phyloP scores from a whole-genome alignment of 2,113 vertebrate species.

The Oncorhynchus keta region DNA sequence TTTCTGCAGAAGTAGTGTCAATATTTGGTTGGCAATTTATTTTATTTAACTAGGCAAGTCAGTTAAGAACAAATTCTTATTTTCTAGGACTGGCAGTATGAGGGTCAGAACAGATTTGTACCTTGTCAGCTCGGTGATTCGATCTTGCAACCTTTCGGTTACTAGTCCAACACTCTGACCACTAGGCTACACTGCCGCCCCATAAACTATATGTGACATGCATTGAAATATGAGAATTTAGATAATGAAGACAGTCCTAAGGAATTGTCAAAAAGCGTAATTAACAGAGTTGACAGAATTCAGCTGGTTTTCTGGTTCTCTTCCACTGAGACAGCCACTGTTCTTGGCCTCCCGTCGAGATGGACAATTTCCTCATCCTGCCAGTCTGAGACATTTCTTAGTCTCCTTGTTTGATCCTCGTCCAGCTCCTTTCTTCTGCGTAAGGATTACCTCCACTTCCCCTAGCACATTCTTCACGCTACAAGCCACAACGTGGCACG shows the following conservation, averaged over 20 bases:
- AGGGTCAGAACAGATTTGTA: too few relatives aligned
- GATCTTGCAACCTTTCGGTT: too few relatives aligned
- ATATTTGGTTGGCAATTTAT: neutral
- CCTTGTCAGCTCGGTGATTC: too few relatives aligned
- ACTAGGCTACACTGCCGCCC: too few relatives aligned
- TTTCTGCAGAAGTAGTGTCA: neutral
- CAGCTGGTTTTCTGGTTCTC: neutral
- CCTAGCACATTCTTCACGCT: neutral
- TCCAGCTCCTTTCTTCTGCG: conserved; percentile 19
- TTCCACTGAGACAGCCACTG: conserved; percentile 1
- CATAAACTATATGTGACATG: neutral
- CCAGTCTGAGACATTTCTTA: neutral
- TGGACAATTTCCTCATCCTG: conserved; percentile 18
- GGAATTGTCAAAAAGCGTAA: neutral
- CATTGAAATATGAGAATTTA: neutral
- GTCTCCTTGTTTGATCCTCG: conserved; percentile 18
- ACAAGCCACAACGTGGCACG: neutral
- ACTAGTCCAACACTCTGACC: too few relatives aligned
- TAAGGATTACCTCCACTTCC: conserved; percentile 27
- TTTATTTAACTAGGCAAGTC: too few relatives aligned
- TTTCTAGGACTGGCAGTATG: too few relatives aligned
- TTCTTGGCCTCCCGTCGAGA: conserved; percentile 6
- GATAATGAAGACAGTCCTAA: neutral
- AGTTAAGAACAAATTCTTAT: too few relatives aligned
- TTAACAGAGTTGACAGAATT: neutral